phyloP scores from a whole-genome alignment of 2,888 invertebrate species.

The Drosophila planitibia region DNA sequence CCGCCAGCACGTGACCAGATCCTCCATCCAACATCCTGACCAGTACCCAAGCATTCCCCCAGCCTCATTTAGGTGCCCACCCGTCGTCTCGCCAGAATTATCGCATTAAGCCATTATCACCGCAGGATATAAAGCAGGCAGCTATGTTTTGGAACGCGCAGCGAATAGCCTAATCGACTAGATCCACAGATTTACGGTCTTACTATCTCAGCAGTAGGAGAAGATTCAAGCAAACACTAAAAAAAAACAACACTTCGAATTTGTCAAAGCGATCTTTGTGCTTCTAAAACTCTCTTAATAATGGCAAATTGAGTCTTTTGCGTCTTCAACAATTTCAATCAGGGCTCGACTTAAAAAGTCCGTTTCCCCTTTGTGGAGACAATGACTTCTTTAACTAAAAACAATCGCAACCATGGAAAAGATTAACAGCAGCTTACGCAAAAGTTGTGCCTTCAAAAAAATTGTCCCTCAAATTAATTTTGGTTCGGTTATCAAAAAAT shows the following conservation, averaged over 20 bases:
- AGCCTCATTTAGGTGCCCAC: neutral
- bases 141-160: neutral
- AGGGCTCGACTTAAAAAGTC: neutral
- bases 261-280: neutral
- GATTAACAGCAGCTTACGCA: neutral
- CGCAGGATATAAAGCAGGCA: conserved; percentile 7
- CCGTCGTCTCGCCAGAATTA: conserved; percentile 4
- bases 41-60: neutral
- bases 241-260: neutral
- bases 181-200: neutral
- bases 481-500: neutral
- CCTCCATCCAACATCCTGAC: neutral
- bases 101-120: conserved; percentile 7
- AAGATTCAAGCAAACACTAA: neutral
- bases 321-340: neutral
- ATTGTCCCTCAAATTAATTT: neutral
- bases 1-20: conserved; percentile 9
- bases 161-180: neutral
- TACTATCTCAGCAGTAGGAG: neutral
- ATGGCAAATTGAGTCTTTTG: neutral
- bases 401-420: neutral
- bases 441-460: neutral
- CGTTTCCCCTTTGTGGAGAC: neutral
- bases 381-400: neutral
- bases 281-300: neutral